These are phyloP conservation scores for Rynchops niger DNA, from an alignment of 2,113 vertebrate genomes.

Conservation along the genomic window DNA sequence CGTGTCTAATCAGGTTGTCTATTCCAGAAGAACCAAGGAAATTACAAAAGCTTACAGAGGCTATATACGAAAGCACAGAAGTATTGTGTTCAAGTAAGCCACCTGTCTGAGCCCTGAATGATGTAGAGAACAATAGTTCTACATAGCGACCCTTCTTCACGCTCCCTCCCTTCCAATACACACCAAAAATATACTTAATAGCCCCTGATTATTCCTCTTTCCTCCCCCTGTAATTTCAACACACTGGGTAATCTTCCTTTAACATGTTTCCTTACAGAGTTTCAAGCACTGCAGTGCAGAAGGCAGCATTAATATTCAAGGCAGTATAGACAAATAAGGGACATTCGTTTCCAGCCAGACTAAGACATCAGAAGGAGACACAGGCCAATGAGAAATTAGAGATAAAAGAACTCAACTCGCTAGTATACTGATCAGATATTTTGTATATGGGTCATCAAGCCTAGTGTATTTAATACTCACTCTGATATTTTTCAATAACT, in stretches of 20 bases:
- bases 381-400: neutral
- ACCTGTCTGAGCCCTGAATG: neutral
- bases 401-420: neutral
- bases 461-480: slow-evolving; percentile 13
- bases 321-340: neutral
- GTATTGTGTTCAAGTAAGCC: neutral
- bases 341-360: neutral
- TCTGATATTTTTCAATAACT: neutral
- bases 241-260: neutral
- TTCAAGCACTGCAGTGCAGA: neutral
- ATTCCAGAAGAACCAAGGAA: neutral
- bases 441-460: neutral
- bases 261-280: neutral
- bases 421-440: neutral
- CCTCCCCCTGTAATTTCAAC: neutral
- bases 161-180: neutral
- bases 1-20: neutral
- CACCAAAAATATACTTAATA: neutral
- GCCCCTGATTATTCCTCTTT: neutral
- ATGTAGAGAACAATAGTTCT: neutral
- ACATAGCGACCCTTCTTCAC: neutral
- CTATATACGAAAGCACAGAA: neutral
- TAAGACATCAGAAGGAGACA: neutral
- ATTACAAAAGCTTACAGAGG: neutral
- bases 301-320: neutral